These are phyloP conservation scores for Nesidiocoris tenuis DNA, from an alignment of 2,888 invertebrate species.

Conservation along the genomic window DNA sequence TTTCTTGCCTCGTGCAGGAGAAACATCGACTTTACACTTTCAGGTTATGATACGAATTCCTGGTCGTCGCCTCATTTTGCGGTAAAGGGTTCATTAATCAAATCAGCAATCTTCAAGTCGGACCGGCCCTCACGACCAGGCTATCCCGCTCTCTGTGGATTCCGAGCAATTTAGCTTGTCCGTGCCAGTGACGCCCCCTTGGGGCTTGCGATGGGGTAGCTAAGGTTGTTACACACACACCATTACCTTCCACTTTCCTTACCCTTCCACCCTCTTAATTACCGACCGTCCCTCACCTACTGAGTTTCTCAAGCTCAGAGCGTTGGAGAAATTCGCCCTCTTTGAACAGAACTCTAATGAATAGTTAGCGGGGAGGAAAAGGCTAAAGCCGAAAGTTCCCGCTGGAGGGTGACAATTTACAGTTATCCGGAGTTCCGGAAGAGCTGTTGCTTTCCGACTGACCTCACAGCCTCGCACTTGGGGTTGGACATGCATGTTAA, in stretches of 20 bases:
- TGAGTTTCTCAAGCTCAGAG: background rate
- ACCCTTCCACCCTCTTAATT: slow-evolving; percentile 5
- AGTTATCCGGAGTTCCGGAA: background rate
- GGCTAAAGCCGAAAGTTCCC: background rate
- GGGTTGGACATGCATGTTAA: background rate
- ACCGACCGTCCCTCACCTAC: background rate
- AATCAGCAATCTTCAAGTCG: slow-evolving; percentile 38
- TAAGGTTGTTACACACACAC: slow-evolving; percentile 41
- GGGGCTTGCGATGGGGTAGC: slow-evolving; percentile 2
- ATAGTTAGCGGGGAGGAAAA: slow-evolving; percentile 35
- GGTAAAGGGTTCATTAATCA: slow-evolving; percentile 35
- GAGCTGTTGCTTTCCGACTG: slow-evolving; percentile 10
- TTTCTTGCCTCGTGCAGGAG: no score
- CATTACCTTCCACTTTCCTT: slow-evolving; percentile 26
- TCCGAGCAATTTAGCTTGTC: slow-evolving; percentile 41
- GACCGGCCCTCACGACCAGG: background rate
- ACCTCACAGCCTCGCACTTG: background rate
- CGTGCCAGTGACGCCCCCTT: slow-evolving; percentile 38
- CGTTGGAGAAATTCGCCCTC: slow-evolving; percentile 28
- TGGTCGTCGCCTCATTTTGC: slow-evolving; percentile 1
- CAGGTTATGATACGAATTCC: background rate
- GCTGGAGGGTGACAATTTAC: slow-evolving; percentile 2
- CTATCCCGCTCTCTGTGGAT: slow-evolving; percentile 21
- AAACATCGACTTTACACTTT: no score
- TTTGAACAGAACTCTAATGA: slow-evolving; percentile 26